Evolutionary conservation across 2,797 vertebrate species (phyloP), one percentile per base, ranked within the genome.

Genomic region (Dryobates pubescens): DNA sequence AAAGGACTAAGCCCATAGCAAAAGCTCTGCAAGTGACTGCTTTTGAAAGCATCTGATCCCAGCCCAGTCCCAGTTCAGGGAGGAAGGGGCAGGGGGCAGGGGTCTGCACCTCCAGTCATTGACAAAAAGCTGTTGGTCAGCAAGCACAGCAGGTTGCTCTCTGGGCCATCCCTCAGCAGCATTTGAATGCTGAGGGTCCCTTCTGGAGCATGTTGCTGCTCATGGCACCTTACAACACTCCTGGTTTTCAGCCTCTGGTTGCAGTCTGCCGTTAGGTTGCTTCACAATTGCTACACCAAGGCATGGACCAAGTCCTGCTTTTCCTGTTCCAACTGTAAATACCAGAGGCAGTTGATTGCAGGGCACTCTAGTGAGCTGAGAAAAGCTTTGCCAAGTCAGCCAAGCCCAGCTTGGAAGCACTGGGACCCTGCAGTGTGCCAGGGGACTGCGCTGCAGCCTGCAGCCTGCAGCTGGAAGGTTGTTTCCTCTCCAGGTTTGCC

Each of bases 271-370:
- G 59, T 93, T 94, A 75, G 43, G 79, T 96, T 96, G 91, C 96
- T 88, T 96, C 94, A 96, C 68, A 68, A 61, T 94, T 94, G 93
- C 89, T 92, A 92, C 93, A 96, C 69, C 90, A 88, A 94, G 63
- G 69, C 86, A 95, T 95, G 93, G 89, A 79, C 89, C 77, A 93
- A 90, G 91, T 88, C 92, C 80, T 80, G 76, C 89, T 92, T 92
- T 96, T 96, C 96, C 96, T 96, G 94, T 96, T 96, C 93, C 88
- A 93, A 94, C 93, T 90, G 93, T 70, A 92, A 89, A 93, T 84
- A 54, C 64, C 67, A 72, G 76, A 74, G 53, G 19, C 77, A 78
- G 94, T 96, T 96, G 82, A 63, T 90, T 95, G 89, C 87, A 78
- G 59, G 57, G 61, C 70, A 43, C 32, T 64, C 16, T 26, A 85